These are phyloP conservation scores for Symphodus melops DNA, from an alignment of 2,113 vertebrate species.

Conservation along the genomic window DNA sequence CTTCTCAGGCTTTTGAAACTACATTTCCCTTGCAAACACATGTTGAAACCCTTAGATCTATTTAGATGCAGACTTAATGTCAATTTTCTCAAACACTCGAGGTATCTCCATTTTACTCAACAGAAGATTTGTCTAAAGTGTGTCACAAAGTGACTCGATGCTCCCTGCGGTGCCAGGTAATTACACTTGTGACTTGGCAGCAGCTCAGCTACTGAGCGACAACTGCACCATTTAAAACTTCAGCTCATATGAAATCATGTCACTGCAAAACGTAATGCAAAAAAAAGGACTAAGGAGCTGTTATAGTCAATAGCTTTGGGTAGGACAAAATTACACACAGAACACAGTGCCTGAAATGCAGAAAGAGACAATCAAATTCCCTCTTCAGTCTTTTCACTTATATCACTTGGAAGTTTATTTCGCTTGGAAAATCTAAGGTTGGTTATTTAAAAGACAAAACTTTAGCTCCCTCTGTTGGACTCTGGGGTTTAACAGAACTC, in stretches of 20 bases:
- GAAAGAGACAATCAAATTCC: background rate
- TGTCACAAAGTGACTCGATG: slow-evolving; percentile 47
- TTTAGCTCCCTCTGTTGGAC: background rate
- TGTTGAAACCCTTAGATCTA: slow-evolving; percentile 32
- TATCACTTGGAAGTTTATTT: background rate
- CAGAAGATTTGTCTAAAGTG: slow-evolving; percentile 60
- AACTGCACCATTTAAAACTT: slow-evolving; percentile 47
- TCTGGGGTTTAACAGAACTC: background rate
- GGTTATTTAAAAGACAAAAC: background rate
- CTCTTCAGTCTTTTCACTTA: background rate
- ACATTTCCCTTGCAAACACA: slow-evolving; percentile 22
- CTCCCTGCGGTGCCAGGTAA: slow-evolving; percentile 63
- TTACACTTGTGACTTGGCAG: slow-evolving; percentile 60
- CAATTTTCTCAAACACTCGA: slow-evolving; percentile 57
- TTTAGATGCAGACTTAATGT: slow-evolving; percentile 56
- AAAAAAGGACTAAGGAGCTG: slow-evolving; percentile 6
- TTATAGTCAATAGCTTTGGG: background rate
- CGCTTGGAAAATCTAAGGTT: too few relatives aligned
- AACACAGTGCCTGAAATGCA: background rate
- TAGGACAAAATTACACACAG: background rate
- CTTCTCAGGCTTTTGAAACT: slow-evolving; percentile 33
- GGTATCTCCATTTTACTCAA: slow-evolving; percentile 43
- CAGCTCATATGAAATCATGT: slow-evolving; percentile 37
- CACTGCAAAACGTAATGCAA: slow-evolving; percentile 26
- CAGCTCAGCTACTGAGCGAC: slow-evolving; percentile 21